Base-by-base conservation (phyloP, 2,888 invertebrate genomes). In the Thalpophila matura region DNA sequence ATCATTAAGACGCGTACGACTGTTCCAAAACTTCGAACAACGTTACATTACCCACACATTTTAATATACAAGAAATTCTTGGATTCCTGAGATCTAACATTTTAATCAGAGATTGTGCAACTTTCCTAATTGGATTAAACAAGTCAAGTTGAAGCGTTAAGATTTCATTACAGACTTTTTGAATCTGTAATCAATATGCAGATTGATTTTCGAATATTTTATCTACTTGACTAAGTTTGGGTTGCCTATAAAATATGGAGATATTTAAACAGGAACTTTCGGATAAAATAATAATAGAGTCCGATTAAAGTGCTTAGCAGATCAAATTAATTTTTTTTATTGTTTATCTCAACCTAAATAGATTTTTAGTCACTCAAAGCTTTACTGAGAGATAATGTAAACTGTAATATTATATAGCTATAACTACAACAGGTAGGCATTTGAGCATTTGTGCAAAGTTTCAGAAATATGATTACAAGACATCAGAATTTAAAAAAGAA, bases 181-280 rank as follows among this genome's bases (percentile, higher is more conserved):
- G 71, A 82, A 78, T 79, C 74, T 65, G 45, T 80, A 82, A 85
- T 84, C 68, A 80, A 58, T 79, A 83, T 83, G 83, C 79, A 82
- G 79, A 86, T 86, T 80, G 78, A 77, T 74, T 56, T 62, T 55
- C 49, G 61, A 65, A 70, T 69, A 67, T 71, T 55, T 72, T 45
- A 74, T 43, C 26, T 68, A 64, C 56, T 49, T 49, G 64, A 69
- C 55, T 74, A 4, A 38, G 50, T 63, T 51, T 46, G 6, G 54
- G 38, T 62, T 4, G 18, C 22, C 16, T 37, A 22, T 47, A 29
- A 54, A 31, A 46, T 63, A 42, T 20, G n/a, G 14, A 40, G 22
- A 67, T 33, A 37, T 31, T 26, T 40, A n/a, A 63, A 33, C 33
- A n/a, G 22, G 20, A 40, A 10, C 16, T 50, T 53, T 14, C 6